Percentiles rank a stretch among this genome's conserved stretches.
Evolutionary conservation across 2,888 invertebrate species (phyloP).

Genomic region (Chaitophorus viminalis): DNA sequence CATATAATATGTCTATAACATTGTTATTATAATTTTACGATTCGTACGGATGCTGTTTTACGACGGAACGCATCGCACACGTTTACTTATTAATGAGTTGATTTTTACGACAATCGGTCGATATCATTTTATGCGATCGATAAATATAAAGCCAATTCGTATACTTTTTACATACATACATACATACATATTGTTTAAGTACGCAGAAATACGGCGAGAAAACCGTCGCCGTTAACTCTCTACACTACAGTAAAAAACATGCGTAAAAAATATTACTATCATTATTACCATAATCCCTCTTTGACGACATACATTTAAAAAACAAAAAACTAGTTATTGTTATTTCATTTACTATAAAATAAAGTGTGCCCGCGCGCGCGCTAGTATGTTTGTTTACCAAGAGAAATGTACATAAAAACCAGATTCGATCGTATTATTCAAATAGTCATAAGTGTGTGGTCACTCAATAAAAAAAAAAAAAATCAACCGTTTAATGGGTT

Average conservation of each 20-base stretch:
- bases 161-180: background rate
- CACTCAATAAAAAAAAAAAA: constrained; percentile 25
- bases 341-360: background rate
- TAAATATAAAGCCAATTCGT: background rate
- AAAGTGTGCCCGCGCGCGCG: background rate
- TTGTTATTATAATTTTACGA: background rate
- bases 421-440: constrained; percentile 49
- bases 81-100: background rate
- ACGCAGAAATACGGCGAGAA: constrained; percentile 19
- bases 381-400: background rate
- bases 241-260: background rate
- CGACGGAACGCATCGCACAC: background rate
- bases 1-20: background rate
- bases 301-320: background rate
- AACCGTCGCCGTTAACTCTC: background rate
- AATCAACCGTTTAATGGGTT: constrained; percentile 51
- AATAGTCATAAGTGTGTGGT: constrained; percentile 47
- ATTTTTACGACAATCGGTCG: constrained; percentile 11
- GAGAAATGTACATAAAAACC: constrained; percentile 33
- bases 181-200: background rate
- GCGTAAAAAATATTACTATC: background rate
- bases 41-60: background rate
- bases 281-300: background rate
- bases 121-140: background rate
- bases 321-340: constrained; percentile 27